Evolutionary conservation across 2,888 invertebrate species (phyloP).

Genomic region (Phortica magna): DNA sequence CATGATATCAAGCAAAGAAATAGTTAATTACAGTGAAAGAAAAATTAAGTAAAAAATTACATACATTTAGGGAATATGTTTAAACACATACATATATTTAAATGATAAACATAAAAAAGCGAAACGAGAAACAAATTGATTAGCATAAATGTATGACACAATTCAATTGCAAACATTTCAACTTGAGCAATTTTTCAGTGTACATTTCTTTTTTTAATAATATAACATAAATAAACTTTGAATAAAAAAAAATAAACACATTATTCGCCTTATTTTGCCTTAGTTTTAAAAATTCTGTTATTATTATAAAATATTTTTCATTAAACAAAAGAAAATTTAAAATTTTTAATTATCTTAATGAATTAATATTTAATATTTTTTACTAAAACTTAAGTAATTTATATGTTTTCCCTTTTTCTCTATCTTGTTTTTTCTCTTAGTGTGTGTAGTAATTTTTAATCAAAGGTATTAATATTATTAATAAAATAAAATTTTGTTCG

Average conservation of each 20-base stretch:
- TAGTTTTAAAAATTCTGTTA: conserved; percentile 32
- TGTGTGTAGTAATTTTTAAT: conserved; percentile 43
- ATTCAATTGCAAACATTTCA: background rate
- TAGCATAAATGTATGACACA: conserved; percentile 11
- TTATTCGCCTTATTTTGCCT: conserved; percentile 32
- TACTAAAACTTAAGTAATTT: conserved; percentile 44
- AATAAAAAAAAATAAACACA: background rate
- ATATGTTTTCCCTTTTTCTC: conserved; percentile 42
- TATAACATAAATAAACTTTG: background rate
- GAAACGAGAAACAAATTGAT: background rate
- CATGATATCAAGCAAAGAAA: conserved; percentile 12
- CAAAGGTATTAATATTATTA: conserved; percentile 36
- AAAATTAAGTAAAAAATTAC: conserved; percentile 39
- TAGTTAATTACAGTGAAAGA: conserved; percentile 40
- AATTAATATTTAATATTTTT: conserved; percentile 17
- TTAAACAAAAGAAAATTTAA: background rate
- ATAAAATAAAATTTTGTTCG: conserved; percentile 56
- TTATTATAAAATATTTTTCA: conserved; percentile 2
- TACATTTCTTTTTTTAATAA: conserved; percentile 2
- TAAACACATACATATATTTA: conserved; percentile 31
- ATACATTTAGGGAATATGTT: conserved; percentile 38
- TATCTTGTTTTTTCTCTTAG: conserved; percentile 42
- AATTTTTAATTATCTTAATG: conserved; percentile 40
- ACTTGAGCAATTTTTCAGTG: conserved; percentile 19
- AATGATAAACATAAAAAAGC: conserved; percentile 35